These are phyloP conservation scores for Amblyteles armatorius DNA, from an alignment of 2,888 invertebrate genomes.

Conservation along the genomic window DNA sequence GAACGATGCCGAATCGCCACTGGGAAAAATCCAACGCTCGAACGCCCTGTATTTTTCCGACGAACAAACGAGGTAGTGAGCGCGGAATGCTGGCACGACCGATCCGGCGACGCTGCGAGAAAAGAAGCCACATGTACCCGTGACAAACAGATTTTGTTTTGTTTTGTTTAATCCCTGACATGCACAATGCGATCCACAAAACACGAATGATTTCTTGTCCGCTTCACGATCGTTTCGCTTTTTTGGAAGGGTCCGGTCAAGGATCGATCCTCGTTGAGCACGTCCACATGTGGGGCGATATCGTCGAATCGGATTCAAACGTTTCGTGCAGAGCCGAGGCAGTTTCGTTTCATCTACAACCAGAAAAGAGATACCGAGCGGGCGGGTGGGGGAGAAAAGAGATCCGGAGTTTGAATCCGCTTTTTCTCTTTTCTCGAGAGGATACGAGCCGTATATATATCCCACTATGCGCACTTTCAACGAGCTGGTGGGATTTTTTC, in stretches of 20 bases:
- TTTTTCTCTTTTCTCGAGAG: conserved; percentile 25
- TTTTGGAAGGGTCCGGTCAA: background rate
- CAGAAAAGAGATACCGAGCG: background rate
- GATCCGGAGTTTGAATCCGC: conserved; percentile 29
- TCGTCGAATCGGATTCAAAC: conserved; percentile 13
- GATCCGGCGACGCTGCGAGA: background rate
- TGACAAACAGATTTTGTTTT: background rate
- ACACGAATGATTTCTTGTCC: background rate
- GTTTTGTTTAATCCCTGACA: background rate
- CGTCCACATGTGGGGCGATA: background rate
- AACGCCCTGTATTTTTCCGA: conserved; percentile 13
- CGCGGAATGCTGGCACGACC: background rate
- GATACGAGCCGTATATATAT: conserved; percentile 6
- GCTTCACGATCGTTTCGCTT: background rate
- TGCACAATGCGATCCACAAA: background rate
- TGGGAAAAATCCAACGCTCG: conserved; percentile 24
- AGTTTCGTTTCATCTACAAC: conserved; percentile 39
- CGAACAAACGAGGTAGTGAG: conserved; percentile 5
- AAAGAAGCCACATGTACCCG: conserved; percentile 7
- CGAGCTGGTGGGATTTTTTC: conserved; percentile 34
- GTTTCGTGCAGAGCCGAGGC: conserved; percentile 5
- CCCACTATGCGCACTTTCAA: conserved; percentile 43
- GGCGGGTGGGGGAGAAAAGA: background rate
- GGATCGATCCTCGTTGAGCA: background rate
- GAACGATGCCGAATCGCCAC: conserved; percentile 13